Percentiles rank a stretch among this genome's conserved stretches.
phyloP scores from a whole-genome alignment of 1,140 invertebrate genomes.

The Macrocentrus cingulum region DNA sequence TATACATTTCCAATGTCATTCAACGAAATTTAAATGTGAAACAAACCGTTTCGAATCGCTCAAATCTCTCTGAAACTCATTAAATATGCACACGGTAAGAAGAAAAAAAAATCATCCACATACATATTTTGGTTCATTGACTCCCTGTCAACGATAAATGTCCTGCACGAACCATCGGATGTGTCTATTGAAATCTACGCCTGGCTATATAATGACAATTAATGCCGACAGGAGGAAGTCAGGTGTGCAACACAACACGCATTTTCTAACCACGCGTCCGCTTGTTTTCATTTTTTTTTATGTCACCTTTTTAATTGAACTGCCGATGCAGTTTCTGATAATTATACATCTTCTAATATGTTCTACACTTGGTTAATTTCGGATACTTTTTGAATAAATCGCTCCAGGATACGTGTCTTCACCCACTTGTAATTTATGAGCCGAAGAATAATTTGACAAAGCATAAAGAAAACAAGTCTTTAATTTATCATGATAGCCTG shows the following conservation, averaged over 20 bases:
- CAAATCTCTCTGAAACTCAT: background rate
- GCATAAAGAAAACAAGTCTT: too few relatives aligned
- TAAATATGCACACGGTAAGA: background rate
- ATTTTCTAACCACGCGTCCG: slow-evolving; percentile 7
- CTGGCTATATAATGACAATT: background rate
- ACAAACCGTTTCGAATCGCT: slow-evolving; percentile 21
- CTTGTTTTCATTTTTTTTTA: too few relatives aligned
- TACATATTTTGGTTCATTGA: background rate
- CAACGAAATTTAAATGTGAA: slow-evolving; percentile 19
- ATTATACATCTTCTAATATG: too few relatives aligned
- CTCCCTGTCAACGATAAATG: background rate
- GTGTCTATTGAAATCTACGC: background rate
- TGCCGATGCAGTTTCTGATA: too few relatives aligned
- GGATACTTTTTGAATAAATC: background rate
- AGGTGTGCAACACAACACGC: slow-evolving; percentile 14
- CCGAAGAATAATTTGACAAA: too few relatives aligned
- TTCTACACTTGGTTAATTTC: too few relatives aligned
- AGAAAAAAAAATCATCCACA: background rate
- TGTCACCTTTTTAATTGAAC: too few relatives aligned
- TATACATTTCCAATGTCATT: background rate
- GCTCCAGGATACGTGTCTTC: too few relatives aligned
- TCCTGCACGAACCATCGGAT: background rate
- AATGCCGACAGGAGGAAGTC: slow-evolving; percentile 1
- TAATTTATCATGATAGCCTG: too few relatives aligned
- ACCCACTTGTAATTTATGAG: too few relatives aligned